A percentile compares a stretch with the other conserved stretches of the same genome.
Evolutionary conservation across 2,797 vertebrate genomes (phyloP).

Genomic region (Thalassophryne amazonica): DNA sequence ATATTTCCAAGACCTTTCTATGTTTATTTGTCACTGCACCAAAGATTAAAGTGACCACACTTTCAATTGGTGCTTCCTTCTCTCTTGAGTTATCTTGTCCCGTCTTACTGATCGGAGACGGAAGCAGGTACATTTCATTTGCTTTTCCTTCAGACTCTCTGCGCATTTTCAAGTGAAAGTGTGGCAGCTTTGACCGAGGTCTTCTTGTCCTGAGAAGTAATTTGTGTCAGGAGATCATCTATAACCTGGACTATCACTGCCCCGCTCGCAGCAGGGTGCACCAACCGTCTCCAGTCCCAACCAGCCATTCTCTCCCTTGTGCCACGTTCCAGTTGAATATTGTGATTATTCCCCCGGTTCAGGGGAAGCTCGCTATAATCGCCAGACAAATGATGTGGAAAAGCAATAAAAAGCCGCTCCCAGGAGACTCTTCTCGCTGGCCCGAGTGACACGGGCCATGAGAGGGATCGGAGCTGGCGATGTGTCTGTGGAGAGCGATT

Average conservation of each 20-base stretch:
- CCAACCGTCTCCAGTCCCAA: conserved; percentile 37
- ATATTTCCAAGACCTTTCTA: too few relatives aligned
- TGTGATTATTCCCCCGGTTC: conserved; percentile 67
- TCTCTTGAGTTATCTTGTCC: too few relatives aligned
- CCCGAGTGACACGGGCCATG: conserved; percentile 63
- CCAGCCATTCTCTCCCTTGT: conserved; percentile 15
- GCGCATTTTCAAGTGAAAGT: neutral
- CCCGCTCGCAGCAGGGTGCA: conserved; percentile 47
- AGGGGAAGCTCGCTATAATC: conserved; percentile 62
- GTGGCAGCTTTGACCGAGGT: conserved; percentile 2
- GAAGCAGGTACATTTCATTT: too few relatives aligned
- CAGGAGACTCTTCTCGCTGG: conserved; percentile 66
- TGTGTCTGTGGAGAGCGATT: conserved; percentile 52
- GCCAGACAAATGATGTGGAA: conserved; percentile 74
- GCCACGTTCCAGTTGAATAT: conserved; percentile 71
- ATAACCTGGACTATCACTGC: conserved; percentile 30
- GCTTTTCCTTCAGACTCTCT: too few relatives aligned
- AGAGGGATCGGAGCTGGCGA: conserved; percentile 56
- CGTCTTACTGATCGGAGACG: too few relatives aligned
- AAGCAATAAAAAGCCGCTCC: conserved; percentile 72
- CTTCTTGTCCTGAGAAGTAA: conserved; percentile 10
- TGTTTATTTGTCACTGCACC: too few relatives aligned
- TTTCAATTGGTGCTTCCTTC: too few relatives aligned
- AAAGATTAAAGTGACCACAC: too few relatives aligned
- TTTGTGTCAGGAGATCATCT: conserved; percentile 43